Conservation (phyloP, 2,888 invertebrate species). For the Drosophila nigricruria region DNA sequence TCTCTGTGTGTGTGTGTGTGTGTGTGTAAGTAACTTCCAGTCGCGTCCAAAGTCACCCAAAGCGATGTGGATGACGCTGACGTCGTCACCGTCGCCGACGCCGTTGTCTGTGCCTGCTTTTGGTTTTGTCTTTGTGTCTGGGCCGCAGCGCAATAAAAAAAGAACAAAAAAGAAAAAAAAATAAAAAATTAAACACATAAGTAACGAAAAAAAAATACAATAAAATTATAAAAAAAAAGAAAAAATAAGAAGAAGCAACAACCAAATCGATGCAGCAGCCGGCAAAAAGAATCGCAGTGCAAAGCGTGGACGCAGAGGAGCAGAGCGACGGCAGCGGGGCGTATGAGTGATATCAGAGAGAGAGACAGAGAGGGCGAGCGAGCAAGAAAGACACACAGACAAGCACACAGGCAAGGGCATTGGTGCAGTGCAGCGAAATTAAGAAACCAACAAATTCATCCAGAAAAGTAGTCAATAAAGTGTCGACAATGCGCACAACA, state of each 20-base stretch:
- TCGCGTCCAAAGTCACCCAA: constrained; percentile 72
- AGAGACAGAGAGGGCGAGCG: constrained; percentile 38
- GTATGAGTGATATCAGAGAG: constrained; percentile 75
- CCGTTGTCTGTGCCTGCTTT: constrained; percentile 67
- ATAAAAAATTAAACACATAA: constrained; percentile 76
- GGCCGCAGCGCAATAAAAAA: constrained; percentile 66
- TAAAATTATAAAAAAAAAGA: constrained; percentile 71
- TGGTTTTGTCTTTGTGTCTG: constrained; percentile 82
- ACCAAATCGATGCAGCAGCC: constrained; percentile 72
- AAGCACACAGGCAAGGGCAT: constrained; percentile 33
- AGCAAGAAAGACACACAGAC: constrained; percentile 5
- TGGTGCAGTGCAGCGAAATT: constrained; percentile 73
- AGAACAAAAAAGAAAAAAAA: constrained; percentile 28
- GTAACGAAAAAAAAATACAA: constrained; percentile 68
- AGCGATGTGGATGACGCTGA: constrained; percentile 66
- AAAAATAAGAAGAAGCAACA: constrained; percentile 22
- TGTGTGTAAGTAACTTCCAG: constrained; percentile 46
- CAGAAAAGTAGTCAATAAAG: constrained; percentile 83
- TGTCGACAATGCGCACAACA: constrained; percentile 80
- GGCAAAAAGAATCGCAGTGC: constrained; percentile 61
- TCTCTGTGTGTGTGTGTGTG: constrained; percentile 31
- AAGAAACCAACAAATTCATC: constrained; percentile 83
- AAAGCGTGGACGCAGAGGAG: constrained; percentile 36
- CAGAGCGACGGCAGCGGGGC: constrained; percentile 50
- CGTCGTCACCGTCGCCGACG: constrained; percentile 42